phyloP scores from a whole-genome alignment of 2,113 vertebrate genomes.

The Pangasianodon gigas region DNA sequence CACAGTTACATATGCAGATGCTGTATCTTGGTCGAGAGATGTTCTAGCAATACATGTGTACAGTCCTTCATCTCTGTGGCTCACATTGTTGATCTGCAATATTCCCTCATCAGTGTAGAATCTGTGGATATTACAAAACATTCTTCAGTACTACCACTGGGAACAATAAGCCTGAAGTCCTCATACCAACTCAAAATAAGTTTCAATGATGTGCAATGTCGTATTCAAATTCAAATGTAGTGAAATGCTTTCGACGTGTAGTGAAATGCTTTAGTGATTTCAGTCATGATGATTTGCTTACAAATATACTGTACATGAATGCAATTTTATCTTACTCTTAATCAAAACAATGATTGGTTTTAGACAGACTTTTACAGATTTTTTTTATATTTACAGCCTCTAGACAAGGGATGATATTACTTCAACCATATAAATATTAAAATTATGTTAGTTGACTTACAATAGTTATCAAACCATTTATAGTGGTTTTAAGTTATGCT shows the following conservation, averaged over 20 bases:
- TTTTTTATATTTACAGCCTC: neutral
- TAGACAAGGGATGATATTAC: neutral
- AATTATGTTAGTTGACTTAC: neutral
- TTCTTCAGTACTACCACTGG: neutral
- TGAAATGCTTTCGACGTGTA: too few species aligned
- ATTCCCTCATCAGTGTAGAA: conserved; percentile 69
- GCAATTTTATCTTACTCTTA: neutral
- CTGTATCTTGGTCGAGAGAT: conserved; percentile 75
- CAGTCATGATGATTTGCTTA: neutral
- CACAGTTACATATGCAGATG: conserved; percentile 76
- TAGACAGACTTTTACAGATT: neutral
- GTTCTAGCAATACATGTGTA: conserved; percentile 85
- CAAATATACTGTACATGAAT: neutral
- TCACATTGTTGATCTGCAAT: conserved; percentile 83
- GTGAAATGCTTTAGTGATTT: neutral
- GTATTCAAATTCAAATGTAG: too few species aligned
- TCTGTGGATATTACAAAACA: conserved; percentile 50
- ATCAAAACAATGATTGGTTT: neutral
- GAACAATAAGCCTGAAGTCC: neutral
- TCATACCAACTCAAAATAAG: neutral
- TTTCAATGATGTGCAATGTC: neutral
- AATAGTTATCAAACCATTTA: neutral
- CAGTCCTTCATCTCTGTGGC: conserved; percentile 77
- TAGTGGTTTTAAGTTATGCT: neutral
- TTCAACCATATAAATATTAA: neutral